Conservation (phyloP, 2,888 invertebrate genomes). For the Calephelis perditalis region DNA sequence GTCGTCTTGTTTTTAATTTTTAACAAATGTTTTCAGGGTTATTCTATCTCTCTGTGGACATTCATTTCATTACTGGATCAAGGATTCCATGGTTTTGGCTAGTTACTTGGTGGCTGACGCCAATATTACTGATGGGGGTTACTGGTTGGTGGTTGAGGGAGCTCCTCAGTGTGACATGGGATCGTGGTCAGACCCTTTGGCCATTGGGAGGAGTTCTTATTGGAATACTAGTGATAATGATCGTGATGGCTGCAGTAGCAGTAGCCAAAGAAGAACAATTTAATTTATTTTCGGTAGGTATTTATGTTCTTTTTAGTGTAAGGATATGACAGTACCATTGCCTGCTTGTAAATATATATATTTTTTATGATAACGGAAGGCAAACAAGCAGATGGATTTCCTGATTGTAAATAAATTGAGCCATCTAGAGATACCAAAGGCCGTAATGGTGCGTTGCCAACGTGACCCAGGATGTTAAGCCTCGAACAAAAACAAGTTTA, state of each 20-base stretch:
- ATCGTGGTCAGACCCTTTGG: slow-evolving; percentile 49
- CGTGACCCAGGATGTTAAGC: no score
- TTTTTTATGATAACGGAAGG: no score
- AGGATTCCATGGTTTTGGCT: slow-evolving; percentile 58
- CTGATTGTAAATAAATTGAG: no score
- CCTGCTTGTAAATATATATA: no score
- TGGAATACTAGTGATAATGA: slow-evolving; percentile 52
- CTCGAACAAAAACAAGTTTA: no score
- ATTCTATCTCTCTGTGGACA: slow-evolving; percentile 57
- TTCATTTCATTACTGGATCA: slow-evolving; percentile 62
- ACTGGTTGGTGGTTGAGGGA: slow-evolving; percentile 67
- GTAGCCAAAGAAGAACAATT: slow-evolving; percentile 69
- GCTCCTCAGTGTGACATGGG: slow-evolving; percentile 45
- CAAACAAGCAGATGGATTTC: no score
- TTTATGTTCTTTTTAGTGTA: no score
- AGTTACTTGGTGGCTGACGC: slow-evolving; percentile 56
- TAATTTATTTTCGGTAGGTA: slow-evolving; percentile 59
- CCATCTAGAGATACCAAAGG: no score
- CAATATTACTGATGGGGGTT: slow-evolving; percentile 50
- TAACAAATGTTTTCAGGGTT: slow-evolving; percentile 49
- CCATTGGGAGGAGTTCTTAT: slow-evolving; percentile 52
- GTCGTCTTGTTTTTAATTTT: neutral
- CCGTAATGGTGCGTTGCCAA: no score
- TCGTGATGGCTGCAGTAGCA: slow-evolving; percentile 56
- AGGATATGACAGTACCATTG: no score